Conservation (phyloP, 2,113 vertebrate species). For the Ctenomys sociabilis region DNA sequence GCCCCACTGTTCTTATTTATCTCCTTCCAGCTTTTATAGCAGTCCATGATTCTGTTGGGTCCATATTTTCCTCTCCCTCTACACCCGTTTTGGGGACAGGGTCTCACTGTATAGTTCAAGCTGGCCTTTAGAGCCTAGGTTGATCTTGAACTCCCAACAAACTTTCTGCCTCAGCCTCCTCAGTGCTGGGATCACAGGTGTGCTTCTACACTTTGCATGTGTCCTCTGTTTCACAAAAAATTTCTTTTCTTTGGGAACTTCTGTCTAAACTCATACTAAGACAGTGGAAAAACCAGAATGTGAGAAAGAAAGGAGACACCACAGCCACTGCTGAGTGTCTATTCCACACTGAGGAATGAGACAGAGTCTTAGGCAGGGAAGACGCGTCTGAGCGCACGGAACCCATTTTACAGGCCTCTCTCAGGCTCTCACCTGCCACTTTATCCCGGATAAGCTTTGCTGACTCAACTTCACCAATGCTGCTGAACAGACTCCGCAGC, state of each 20-base stretch:
- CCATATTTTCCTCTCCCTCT: not conserved
- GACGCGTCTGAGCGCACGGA: not conserved
- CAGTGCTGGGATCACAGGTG: not conserved
- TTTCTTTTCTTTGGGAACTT: not conserved
- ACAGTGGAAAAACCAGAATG: not conserved
- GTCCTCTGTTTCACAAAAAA: not conserved
- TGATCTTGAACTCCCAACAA: not conserved
- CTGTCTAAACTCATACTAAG: not conserved
- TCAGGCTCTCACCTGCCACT: conserved; percentile 92
- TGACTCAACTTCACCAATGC: conserved; percentile 97
- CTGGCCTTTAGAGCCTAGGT: too few relatives aligned
- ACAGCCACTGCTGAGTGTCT: not conserved
- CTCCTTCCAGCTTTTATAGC: not conserved
- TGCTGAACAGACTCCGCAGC: conserved; percentile 97
- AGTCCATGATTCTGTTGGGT: not conserved
- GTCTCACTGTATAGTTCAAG: not conserved
- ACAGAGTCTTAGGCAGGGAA: not conserved
- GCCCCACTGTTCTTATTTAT: not conserved
- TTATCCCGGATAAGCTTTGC: conserved; percentile 99
- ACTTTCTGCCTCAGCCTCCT: not conserved
- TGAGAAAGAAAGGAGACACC: not conserved
- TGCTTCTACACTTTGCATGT: not conserved
- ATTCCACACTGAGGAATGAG: not conserved
- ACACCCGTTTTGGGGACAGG: not conserved
- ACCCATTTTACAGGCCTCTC: not conserved